Conservation (phyloP, 2,113 vertebrate genomes). For the Rana temporaria region DNA sequence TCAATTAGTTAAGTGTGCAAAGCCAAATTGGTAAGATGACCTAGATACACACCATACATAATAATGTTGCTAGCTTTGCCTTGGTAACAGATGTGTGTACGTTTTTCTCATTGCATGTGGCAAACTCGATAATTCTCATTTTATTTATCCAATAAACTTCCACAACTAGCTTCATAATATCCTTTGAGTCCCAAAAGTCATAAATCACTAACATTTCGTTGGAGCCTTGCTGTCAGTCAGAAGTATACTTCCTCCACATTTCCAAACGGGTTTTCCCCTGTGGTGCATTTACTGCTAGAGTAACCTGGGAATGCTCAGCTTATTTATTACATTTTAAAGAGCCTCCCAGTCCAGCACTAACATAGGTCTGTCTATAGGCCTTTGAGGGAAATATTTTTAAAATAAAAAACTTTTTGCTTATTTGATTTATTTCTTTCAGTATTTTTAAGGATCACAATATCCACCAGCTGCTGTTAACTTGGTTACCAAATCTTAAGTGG, state of each 20-base stretch:
- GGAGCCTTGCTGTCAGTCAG: constrained; percentile 30
- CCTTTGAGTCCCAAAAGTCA: constrained; percentile 19
- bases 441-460: neutral
- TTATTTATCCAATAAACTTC: constrained; percentile 15
- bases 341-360: constrained; percentile 7
- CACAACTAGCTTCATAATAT: constrained; percentile 1
- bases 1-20: too few species aligned
- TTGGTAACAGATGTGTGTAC: neutral
- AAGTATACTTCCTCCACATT: neutral
- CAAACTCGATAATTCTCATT: constrained; percentile 20
- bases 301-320: constrained; percentile 31
- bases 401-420: constrained; percentile 22
- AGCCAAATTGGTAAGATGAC: too few species aligned
- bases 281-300: constrained; percentile 17
- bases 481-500: constrained; percentile 15
- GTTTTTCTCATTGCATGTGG: neutral
- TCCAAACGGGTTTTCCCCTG: neutral
- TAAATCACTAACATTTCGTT: constrained; percentile 17
- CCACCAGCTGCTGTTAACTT: constrained; percentile 33
- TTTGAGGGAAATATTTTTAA: constrained; percentile 14
- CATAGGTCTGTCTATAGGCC: constrained; percentile 21
- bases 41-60: too few species aligned
- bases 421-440: neutral
- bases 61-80: neutral
- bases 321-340: constrained; percentile 38